Base-by-base conservation (phyloP, 2,797 vertebrate genomes). In the Benthosema pterotum region DNA sequence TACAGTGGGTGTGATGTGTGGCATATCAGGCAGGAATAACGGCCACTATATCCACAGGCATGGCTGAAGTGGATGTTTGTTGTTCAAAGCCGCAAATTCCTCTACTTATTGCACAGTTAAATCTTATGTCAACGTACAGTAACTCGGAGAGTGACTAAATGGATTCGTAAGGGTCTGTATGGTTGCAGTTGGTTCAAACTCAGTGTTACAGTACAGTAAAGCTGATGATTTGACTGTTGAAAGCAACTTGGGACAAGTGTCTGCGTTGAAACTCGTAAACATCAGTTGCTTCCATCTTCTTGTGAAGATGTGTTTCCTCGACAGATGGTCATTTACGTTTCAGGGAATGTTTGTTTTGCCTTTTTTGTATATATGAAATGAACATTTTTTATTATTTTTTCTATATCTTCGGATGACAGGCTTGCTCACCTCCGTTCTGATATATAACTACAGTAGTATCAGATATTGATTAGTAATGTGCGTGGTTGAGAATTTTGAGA, bases 41-140 rank as follows among this genome's bases (percentile, higher is more conserved):
- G 53, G 63, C 58, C 69, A 69, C 77, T 58, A 18, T 51, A 0
- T 70, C 69, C 16, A 72, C 28, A 18, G 45, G 70, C 65, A 51
- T 75, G 88, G 89, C 87, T 85, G 79, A 86, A 78, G 74, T 80
- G 83, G 87, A 85, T 87, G 83, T 89, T 84, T 80, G 86, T 72
- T 74, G 78, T 84, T 81, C 72, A 76, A 82, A 87, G 83, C 82
- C 77, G n/a, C 22, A 25, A n/a, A 25, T 38, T 22, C 32, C 32
- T 38, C 32, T 38, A 9, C 32, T 38, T 38, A 38, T 38, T 38
- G 11, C 32, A 38, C 32, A 38, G 32, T 38, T 9, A 38, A 8
- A 38, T 9, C 32, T 11, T 38, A 38, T 9, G 32, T 38, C 8
- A 9, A 38, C 8, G 8, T 1, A 25, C 22, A 25, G 22, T 38